Percentiles rank a stretch among this genome's conserved stretches.
Evolutionary conservation across 2,113 vertebrate genomes (phyloP).

Genomic region (Lepus timidus): DNA sequence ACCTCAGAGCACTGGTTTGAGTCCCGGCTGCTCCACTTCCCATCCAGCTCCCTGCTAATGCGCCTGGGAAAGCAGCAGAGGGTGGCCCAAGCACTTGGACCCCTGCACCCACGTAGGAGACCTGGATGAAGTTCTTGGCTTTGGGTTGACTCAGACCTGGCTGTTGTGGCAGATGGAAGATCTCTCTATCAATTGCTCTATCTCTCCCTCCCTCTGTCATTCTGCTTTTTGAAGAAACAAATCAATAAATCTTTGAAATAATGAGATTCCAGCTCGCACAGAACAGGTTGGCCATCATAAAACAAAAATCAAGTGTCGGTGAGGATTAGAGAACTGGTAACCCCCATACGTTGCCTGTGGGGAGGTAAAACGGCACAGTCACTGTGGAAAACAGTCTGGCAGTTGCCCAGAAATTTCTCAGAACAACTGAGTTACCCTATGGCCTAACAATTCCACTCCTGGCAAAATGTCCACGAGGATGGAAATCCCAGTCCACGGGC

Average conservation of each 20-base stretch:
- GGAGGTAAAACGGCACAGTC: not conserved
- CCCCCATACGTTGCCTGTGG: not conserved
- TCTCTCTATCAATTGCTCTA: too few relatives aligned
- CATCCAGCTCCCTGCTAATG: too few relatives aligned
- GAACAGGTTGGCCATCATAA: not conserved
- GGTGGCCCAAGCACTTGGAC: too few relatives aligned
- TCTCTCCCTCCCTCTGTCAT: too few relatives aligned
- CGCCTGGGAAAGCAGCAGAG: too few relatives aligned
- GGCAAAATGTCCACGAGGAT: slow-evolving; percentile 32
- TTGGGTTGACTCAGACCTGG: too few relatives aligned
- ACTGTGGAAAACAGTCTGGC: not conserved
- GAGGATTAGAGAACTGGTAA: not conserved
- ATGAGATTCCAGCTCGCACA: not conserved
- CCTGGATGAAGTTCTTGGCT: too few relatives aligned
- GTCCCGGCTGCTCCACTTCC: too few relatives aligned
- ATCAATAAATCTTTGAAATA: not conserved
- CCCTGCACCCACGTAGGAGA: too few relatives aligned
- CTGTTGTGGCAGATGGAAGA: too few relatives aligned
- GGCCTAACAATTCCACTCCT: slow-evolving; percentile 21
- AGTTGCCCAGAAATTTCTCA: slow-evolving; percentile 29
- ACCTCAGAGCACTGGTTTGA: too few relatives aligned
- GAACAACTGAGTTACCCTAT: not conserved
- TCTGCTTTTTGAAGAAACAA: too few relatives aligned
- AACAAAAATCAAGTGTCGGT: not conserved
- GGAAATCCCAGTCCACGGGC: not conserved